phyloP scores from a whole-genome alignment of 2,888 invertebrate species.

The Sisyra nigra region DNA sequence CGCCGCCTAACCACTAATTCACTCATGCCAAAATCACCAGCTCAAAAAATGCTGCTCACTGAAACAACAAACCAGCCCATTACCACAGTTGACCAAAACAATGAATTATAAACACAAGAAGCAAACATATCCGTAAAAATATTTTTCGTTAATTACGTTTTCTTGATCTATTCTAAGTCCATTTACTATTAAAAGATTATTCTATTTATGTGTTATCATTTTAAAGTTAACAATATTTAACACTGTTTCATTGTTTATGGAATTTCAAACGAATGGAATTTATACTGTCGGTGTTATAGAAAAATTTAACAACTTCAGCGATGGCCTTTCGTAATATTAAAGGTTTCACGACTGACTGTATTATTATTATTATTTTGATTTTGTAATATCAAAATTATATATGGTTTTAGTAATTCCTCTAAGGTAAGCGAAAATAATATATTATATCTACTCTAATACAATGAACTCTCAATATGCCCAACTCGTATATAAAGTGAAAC shows the following conservation, averaged over 20 bases:
- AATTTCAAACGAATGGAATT: conserved; percentile 80
- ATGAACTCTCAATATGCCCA: too few species aligned
- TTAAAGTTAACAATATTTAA: conserved; percentile 69
- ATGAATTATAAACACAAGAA: too few species aligned
- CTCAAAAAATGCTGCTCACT: not conserved
- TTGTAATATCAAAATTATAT: conserved; percentile 13
- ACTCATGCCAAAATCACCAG: conserved; percentile 24
- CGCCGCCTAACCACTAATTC: conserved; percentile 32
- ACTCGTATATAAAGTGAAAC: too few species aligned
- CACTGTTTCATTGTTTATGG: conserved; percentile 79
- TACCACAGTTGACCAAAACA: too few species aligned
- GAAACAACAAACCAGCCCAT: not conserved
- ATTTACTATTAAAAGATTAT: too few species aligned
- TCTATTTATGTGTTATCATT: too few species aligned
- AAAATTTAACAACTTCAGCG: conserved; percentile 60
- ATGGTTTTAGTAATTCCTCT: conserved; percentile 46
- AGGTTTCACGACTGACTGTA: too few species aligned
- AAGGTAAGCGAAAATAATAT: conserved; percentile 29
- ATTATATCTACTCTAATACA: too few species aligned
- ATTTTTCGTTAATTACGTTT: too few species aligned
- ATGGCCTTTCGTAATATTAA: conserved; percentile 52
- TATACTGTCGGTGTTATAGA: conserved; percentile 66
- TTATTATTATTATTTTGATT: not conserved
- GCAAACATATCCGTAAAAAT: too few species aligned
- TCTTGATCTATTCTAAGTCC: too few species aligned